These are phyloP conservation scores for Zaprionus camerounensis DNA, from an alignment of 1,140 invertebrate species.

Conservation along the genomic window DNA sequence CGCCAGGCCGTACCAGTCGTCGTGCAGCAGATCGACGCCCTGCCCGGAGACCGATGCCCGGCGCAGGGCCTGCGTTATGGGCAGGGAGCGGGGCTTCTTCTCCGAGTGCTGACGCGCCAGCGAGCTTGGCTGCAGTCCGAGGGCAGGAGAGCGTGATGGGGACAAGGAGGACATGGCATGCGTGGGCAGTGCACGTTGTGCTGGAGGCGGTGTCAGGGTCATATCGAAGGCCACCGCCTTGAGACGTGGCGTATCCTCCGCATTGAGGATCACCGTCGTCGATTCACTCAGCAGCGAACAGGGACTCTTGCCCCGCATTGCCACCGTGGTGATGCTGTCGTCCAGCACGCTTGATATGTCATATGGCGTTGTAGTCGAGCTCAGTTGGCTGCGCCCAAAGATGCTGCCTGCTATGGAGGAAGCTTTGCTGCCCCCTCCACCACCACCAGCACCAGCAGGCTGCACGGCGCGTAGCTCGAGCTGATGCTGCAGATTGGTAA, in stretches of 20 bases:
- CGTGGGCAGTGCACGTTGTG: constrained; percentile 6
- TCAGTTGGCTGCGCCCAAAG: constrained; percentile 74
- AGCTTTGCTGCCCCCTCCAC: constrained; percentile 70
- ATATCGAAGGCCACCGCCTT: constrained; percentile 79
- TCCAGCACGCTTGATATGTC: constrained; percentile 78
- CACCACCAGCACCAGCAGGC: background rate
- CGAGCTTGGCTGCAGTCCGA: constrained; percentile 10
- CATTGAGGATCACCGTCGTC: constrained; percentile 60
- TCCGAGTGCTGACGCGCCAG: constrained; percentile 64
- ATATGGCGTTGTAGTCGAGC: constrained; percentile 68
- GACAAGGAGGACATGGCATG: constrained; percentile 10
- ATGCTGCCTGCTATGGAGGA: constrained; percentile 85
- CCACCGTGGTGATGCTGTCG: constrained; percentile 72
- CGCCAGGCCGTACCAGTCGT: constrained; percentile 89
- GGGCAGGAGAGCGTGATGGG: constrained; percentile 48
- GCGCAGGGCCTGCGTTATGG: constrained; percentile 60
- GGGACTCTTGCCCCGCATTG: constrained; percentile 63
- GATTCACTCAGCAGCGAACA: constrained; percentile 69
- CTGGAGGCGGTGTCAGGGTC: constrained; percentile 40
- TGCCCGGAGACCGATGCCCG: constrained; percentile 72
- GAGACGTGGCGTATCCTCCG: constrained; percentile 42
- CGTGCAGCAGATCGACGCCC: constrained; percentile 85
- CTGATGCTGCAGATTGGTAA: constrained; percentile 86
- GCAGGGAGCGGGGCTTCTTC: constrained; percentile 63
- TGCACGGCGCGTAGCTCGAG: constrained; percentile 45